These are phyloP conservation scores for Boulengeromyrus knoepffleri DNA, from an alignment of 2,113 vertebrate genomes.

Conservation along the genomic window DNA sequence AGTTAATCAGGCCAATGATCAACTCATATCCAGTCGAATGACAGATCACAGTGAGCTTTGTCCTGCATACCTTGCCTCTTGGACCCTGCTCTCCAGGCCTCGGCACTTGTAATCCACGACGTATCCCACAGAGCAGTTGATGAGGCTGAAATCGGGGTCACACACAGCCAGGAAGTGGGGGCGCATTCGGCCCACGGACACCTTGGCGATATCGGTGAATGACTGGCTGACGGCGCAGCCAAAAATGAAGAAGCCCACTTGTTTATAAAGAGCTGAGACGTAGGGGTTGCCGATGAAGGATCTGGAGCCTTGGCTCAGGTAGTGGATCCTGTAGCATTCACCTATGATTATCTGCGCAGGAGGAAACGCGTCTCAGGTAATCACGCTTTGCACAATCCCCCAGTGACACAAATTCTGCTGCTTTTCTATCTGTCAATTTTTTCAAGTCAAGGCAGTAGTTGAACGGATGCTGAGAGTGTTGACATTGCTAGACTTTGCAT, in stretches of 20 bases:
- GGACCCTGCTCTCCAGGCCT: constrained; percentile 68
- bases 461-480: neutral
- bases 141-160: constrained; percentile 67
- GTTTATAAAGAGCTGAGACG: constrained; percentile 86
- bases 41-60: neutral
- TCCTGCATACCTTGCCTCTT: constrained; percentile 79
- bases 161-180: constrained; percentile 89
- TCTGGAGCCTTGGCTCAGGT: constrained; percentile 79
- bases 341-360: constrained; percentile 82
- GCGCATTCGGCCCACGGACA: constrained; percentile 92
- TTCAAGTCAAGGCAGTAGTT: neutral
- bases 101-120: constrained; percentile 78
- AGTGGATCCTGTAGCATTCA: constrained; percentile 88
- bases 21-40: constrained; percentile 23
- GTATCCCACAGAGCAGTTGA: constrained; percentile 84
- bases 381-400: neutral
- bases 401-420: neutral
- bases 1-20: neutral
- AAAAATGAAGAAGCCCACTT: constrained; percentile 92
- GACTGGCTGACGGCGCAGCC: constrained; percentile 96
- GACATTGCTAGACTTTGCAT: neutral
- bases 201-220: constrained; percentile 97
- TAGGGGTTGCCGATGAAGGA: constrained; percentile 91
- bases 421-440: neutral
- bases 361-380: neutral